Base-by-base conservation (phyloP, 2,797 vertebrate species). In the Avahi laniger region DNA sequence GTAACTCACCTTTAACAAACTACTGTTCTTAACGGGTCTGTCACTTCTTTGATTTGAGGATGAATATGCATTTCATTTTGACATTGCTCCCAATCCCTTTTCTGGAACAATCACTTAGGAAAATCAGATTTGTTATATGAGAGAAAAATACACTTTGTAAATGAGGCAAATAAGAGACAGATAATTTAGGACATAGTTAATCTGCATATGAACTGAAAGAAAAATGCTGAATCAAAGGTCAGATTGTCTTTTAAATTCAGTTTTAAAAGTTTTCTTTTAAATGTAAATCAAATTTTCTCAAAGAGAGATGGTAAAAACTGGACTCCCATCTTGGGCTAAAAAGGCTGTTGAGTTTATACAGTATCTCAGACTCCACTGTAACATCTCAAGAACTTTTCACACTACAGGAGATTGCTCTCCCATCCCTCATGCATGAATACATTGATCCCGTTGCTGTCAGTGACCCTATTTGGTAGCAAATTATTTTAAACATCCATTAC, bases 401-500 rank as follows among this genome's bases (percentile, higher is more conserved):
- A 92, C 85, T 50, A 35, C 92, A 84, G 96, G 76, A 54, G 57
- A 72, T 82, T 65, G 41, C 38, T 97, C 95, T 93, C 83, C 43
- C 57, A 76, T 91, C 83, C 70, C 95, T 84, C 86, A 6, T 67
- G 30, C 69, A 94, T 96, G 97, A 97, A 96, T 85, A 72, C 95
- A 85, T 82, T 89, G 97, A 98, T 98, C 97, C 95, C 93, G 41
- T 92, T 96, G 95, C 97, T 98, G 94, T 95, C 96, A 91, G 85
- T 98, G 98, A 98, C 97, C 96, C 92, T 97, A 95, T 93, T 95
- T 97, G 92, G 96, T 97, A 97, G 97, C 97, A 96, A 96, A 98
- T 98, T 90, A 95, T 22, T 98, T 98, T 98, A 98, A 98, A 98
- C 86, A 50, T 97, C 98, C 97, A 98, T 98, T 98, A 98, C 96